Base-by-base conservation (phyloP, 2,888 invertebrate genomes). In the Hydraecia micacea region DNA sequence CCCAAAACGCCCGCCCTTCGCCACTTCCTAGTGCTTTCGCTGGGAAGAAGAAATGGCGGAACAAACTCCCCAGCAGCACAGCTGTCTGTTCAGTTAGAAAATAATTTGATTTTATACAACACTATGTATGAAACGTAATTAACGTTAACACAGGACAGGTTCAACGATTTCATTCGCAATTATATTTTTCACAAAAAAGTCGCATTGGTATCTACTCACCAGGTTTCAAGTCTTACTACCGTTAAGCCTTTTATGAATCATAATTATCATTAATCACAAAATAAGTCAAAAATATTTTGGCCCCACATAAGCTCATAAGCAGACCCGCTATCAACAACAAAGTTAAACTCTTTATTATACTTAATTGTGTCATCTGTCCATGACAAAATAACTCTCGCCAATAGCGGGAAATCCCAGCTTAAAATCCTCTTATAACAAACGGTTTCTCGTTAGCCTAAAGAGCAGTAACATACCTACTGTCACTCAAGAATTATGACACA, bases 401-500 rank as follows among this genome's bases (percentile, higher is more conserved):
- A 77, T 36, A 39, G 25, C 25, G 6, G 78, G 21, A 68, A 77
- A 68, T 42, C 68, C 49, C 60, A 32, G 7, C 15, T 77, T 77
- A 49, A 66, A 49, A 39, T n/a, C 18, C 21, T n/a, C 28, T 42
- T 15, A 46, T 63, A 39, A 62, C 42, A 77, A 62, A 80, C 63
- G 36, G 36, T 83, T 36, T 32, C 60, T 68, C n/a, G 52, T 60
- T 62, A 75, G 8, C 42, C 0, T 52, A 42, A 60, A 74, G 75
- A 75, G n/a, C 11, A 25, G 66, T 42, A 42, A 60, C 60, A 62
- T 62, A 81, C 74, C 42, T 52, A 60, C 60, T 28, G 84, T 72
- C 79, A 68, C 25, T 49, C 73, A 84, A 73, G 49, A 52, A 11
- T 71, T 58, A 79, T 79, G 80, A 76, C 67, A 80, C 86, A 84